Evolutionary conservation across 64 coral and sea anemone genomes (phyloP).

Genomic region (Pachyseris speciosa): DNA sequence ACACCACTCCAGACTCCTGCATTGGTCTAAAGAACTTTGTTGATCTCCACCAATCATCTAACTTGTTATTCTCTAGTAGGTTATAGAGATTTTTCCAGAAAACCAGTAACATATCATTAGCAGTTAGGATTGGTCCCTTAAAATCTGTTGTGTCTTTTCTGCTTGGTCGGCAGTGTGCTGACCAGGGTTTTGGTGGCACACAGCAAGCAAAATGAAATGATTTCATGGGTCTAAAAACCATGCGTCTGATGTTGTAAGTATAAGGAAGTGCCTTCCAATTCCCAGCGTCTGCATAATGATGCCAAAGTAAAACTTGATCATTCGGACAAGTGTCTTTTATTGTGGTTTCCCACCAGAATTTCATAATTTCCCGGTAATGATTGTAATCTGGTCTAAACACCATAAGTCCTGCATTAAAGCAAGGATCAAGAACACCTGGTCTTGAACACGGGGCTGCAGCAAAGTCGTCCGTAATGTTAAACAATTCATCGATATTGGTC

Average conservation of each 20-base stretch:
- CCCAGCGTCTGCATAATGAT: slow-evolving; percentile 71
- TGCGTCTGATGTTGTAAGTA: slow-evolving; percentile 79
- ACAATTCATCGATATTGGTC: slow-evolving; percentile 81
- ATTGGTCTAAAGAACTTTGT: slow-evolving; percentile 63
- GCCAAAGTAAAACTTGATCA: slow-evolving; percentile 89
- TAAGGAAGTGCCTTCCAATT: slow-evolving; percentile 65
- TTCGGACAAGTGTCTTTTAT: slow-evolving; percentile 70
- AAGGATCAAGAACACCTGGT: slow-evolving; percentile 81
- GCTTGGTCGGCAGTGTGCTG: slow-evolving; percentile 61
- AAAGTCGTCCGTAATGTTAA: slow-evolving; percentile 80
- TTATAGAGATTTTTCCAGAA: slow-evolving; percentile 92
- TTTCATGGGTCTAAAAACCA: slow-evolving; percentile 83
- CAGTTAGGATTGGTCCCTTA: slow-evolving; percentile 56
- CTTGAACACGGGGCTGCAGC: slow-evolving; percentile 74
- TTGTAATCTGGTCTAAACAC: slow-evolving; percentile 70
- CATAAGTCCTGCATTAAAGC: slow-evolving; percentile 89
- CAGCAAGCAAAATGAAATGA: slow-evolving; percentile 88
- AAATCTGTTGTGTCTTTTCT: slow-evolving; percentile 65
- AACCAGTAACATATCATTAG: slow-evolving; percentile 60
- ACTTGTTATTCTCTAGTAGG: slow-evolving; percentile 17
- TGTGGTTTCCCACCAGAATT: slow-evolving; percentile 67
- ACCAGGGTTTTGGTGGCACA: slow-evolving; percentile 81
- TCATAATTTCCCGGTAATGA: slow-evolving; percentile 64
- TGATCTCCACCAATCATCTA: slow-evolving; percentile 80
- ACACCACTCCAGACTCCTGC: slow-evolving; percentile 65